Evolutionary conservation across 1,140 invertebrate genomes (phyloP), one percentile per base, ranked within the genome.

Genomic region (Nymphalis io): DNA sequence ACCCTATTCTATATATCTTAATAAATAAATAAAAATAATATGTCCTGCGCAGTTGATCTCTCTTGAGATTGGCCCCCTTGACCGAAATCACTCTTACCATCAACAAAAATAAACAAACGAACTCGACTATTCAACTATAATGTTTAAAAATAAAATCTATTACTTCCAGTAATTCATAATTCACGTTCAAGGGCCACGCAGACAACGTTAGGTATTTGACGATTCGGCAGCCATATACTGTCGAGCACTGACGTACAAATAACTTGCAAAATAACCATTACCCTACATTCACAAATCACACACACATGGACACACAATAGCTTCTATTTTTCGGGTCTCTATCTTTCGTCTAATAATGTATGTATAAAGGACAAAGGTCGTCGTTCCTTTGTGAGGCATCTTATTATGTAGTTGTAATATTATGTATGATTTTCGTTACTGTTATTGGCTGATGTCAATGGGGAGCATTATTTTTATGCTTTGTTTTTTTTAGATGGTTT

Each of bases 251-350:
- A 82, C 73, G 75, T 64, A 74, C 78, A 72, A 79, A 81, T 78
- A 80, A 79, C 75, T 82, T 76, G 74, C 74, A 75, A 80, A 78
- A 80, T 80, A 78, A 76, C 78, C 74, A 73, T 78, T 78, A 78
- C 78, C 67, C 67, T 39, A 69, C 72, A 70, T 70, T 60, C 53
- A 55, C 66, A 71, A 20, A 42, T 63, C 44, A 38, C 44, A 40
- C 69, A 71, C 69, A 66, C 69, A 63, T 44, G 21, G 42, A 68
- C 40, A 66, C 63, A 79, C 72, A 72, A 81, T 73, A 72, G 61
- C 61, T 62, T 53, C 68, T 75, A 80, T 79, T 79, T 74, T 73
- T 74, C 65, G 72, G 70, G 65, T 38, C 68, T 75, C 65, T 72
- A 70, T 72, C 70, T 72, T 61, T 61, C 59, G 58, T 51, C 73